Conservation (phyloP, 1,140 invertebrate species). For the Oncopeltus fasciatus region DNA sequence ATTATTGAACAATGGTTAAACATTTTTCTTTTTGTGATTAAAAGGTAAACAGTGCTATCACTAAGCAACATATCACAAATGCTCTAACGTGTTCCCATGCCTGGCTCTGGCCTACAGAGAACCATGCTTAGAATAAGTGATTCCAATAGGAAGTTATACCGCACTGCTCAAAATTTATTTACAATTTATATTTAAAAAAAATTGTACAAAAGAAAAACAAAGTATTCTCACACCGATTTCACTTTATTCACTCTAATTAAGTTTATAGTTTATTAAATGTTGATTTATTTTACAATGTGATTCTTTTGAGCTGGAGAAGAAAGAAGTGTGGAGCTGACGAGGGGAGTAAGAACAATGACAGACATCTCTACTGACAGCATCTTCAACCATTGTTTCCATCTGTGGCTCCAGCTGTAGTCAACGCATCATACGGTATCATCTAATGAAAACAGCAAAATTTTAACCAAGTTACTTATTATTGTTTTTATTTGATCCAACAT, state of each 20-base stretch:
- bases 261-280: not conserved
- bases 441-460: not conserved
- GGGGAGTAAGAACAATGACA: not conserved
- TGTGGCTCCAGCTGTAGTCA: not conserved
- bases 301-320: slow-evolving; percentile 11
- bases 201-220: not conserved
- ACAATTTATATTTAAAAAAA: not conserved
- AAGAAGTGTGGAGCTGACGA: not conserved
- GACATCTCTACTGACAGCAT: not conserved
- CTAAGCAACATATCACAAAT: not conserved
- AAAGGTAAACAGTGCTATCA: not conserved
- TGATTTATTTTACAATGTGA: not conserved
- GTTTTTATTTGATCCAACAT: not conserved
- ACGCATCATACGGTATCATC: slow-evolving; percentile 20
- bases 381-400: not conserved
- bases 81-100: not conserved
- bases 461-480: not conserved
- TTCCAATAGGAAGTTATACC: slow-evolving; percentile 6
- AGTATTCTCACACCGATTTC: not conserved
- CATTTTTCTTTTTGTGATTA: not conserved
- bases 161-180: slow-evolving; percentile 5
- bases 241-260: not conserved
- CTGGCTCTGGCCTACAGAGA: not conserved
- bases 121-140: not conserved
- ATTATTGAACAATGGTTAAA: not conserved